Evolutionary conservation across 2,797 vertebrate genomes (phyloP), one percentile per base, ranked within the genome.

Genomic region (Taenioides sp.): DNA sequence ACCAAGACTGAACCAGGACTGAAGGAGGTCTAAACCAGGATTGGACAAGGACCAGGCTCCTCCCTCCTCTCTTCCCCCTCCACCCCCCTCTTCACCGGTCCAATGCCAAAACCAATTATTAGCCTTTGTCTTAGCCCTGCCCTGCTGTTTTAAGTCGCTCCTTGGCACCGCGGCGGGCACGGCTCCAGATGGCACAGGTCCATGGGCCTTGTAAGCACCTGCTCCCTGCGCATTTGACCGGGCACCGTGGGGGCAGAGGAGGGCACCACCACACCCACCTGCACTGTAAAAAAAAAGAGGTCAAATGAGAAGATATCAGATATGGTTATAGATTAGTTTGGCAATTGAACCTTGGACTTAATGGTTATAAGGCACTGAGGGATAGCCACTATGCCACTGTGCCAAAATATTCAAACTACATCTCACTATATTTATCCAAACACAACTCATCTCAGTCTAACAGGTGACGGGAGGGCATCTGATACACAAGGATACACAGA

Each of bases 131-230:
- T 94, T 84, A 86, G 83, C 75, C 72, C 80, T 86, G 91, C 93
- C 91, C 90, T 87, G 88, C 17, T 22, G 18, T 62, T 62, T 62
- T 37, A 20, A 18, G 17, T 40, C 5, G 88, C 86, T 90, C 84
- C 88, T 91, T 88, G 88, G 91, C 88, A 87, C 84, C 87, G 87
- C 85, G 86, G 88, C 86, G 31, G 84, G 87, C 85, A 84, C 75
- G 49, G 74, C 87, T 92, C 92, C 93, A 94, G 92, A 93, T 94
- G 93, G 93, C 92, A 92, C 81, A 40, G 79, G 87, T 92, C 93
- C 93, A 92, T 84, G 61, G 92, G 94, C 93, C 94, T 94, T 93
- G 93, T 93, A 92, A 94, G 52, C 93, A 94, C 93, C 93, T 93
- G 93, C 93, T 94, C 93, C 87, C 90, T 78, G 88, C 91, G 92